Conservation (phyloP, 2,113 vertebrate genomes). For the Semnornis frantzii region DNA sequence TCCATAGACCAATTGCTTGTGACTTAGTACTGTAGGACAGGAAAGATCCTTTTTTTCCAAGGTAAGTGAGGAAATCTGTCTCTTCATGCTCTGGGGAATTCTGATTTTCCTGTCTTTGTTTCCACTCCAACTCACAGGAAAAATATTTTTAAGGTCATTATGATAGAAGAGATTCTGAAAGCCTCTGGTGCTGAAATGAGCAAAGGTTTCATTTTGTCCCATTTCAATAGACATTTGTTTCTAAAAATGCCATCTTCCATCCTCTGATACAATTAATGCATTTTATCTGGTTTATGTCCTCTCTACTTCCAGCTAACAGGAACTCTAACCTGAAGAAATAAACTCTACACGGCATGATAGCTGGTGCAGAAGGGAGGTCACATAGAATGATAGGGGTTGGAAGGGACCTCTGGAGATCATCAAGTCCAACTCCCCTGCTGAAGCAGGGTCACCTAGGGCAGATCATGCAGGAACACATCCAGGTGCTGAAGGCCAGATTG, state of each 20-base stretch:
- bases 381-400: too few relatives aligned
- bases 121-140: neutral
- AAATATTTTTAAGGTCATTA: conserved; percentile 13
- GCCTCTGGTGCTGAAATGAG: neutral
- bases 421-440: too few relatives aligned
- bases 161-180: conserved; percentile 14
- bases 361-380: neutral
- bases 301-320: neutral
- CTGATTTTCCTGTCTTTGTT: conserved; percentile 61
- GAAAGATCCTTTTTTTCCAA: neutral
- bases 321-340: neutral
- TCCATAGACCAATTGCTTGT: neutral
- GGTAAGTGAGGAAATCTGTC: conserved; percentile 37
- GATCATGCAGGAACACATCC: too few relatives aligned
- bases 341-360: neutral
- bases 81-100: conserved; percentile 3
- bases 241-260: neutral
- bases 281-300: neutral
- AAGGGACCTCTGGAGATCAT: too few relatives aligned
- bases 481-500: too few relatives aligned
- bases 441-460: too few relatives aligned
- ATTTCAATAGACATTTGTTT: neutral
- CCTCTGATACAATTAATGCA: neutral
- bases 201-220: neutral
- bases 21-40: conserved; percentile 12